Evolutionary conservation across 2,797 vertebrate genomes (phyloP).

Genomic region (Orientallactaga sibirica): DNA sequence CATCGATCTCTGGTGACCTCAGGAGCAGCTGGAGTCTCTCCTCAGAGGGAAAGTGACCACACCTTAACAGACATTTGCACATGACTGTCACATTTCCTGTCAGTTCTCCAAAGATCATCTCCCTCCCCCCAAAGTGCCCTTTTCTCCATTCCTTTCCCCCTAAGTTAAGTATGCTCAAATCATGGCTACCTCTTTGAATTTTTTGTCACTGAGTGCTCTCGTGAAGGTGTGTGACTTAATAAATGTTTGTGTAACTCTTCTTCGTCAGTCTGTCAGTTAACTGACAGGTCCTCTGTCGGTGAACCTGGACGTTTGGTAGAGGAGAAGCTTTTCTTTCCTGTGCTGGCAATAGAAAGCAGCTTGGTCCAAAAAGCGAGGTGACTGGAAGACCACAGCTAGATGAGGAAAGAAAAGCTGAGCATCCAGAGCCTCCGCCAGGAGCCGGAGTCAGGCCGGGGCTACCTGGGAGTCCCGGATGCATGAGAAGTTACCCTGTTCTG

Average conservation of each 20-base stretch:
- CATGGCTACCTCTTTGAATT: neutral
- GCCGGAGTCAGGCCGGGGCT: no score
- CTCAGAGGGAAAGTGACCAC: neutral
- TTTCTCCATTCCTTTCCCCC: neutral
- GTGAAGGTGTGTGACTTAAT: neutral
- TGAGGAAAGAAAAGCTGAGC: neutral
- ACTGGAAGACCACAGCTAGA: neutral
- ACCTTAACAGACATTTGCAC: neutral
- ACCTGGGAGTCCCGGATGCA: no score
- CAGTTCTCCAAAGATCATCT: neutral
- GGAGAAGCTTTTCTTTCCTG: neutral
- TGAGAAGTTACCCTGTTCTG: no score
- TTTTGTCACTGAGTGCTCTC: neutral
- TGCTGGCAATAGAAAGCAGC: neutral
- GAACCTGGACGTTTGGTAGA: neutral
- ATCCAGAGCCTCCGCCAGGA: neutral
- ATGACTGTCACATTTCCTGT: neutral
- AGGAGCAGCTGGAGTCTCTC: neutral
- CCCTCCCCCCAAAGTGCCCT: no score
- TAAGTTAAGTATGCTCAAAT: no score
- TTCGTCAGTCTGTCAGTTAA: neutral
- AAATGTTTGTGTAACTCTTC: neutral
- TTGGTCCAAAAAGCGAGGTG: neutral
- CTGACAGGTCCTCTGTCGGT: neutral
- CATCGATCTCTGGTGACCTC: neutral